Evolutionary conservation across 2,113 vertebrate species (phyloP).

Genomic region (Motacilla alba): DNA sequence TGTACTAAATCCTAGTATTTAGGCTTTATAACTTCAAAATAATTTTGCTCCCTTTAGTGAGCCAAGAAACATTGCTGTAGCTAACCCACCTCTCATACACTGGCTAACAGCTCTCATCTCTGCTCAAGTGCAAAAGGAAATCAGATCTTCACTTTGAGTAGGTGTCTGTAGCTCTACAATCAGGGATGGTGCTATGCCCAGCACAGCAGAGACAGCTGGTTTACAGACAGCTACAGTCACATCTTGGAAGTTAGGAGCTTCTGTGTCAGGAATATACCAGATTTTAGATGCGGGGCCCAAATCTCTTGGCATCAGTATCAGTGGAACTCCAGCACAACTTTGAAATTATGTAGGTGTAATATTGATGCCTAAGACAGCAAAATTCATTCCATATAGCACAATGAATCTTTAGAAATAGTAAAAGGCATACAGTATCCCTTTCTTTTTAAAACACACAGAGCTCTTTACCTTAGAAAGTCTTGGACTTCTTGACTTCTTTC

Average conservation of each 20-base stretch:
- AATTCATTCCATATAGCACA: not conserved
- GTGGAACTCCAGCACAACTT: not conserved
- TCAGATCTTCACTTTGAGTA: not conserved
- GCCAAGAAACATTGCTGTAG: not conserved
- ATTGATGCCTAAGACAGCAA: not conserved
- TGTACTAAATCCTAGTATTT: not conserved
- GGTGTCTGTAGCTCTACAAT: not conserved
- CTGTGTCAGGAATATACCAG: not conserved
- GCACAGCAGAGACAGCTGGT: not conserved
- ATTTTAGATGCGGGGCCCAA: not conserved
- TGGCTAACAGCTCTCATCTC: not conserved
- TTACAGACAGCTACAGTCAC: not conserved
- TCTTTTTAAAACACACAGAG: conserved; percentile 11
- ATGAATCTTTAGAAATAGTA: not conserved
- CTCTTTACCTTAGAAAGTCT: not conserved
- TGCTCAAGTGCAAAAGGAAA: not conserved
- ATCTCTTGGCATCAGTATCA: not conserved
- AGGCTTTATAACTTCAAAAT: not conserved
- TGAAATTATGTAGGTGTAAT: not conserved
- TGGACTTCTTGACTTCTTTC: not conserved
- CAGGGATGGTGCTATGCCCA: not conserved
- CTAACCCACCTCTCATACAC: not conserved
- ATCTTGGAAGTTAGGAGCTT: not conserved
- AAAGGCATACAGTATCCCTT: not conserved
- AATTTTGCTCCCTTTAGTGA: not conserved